phyloP scores from a whole-genome alignment of 2,113 vertebrate species.

The Burhinus bistriatus region DNA sequence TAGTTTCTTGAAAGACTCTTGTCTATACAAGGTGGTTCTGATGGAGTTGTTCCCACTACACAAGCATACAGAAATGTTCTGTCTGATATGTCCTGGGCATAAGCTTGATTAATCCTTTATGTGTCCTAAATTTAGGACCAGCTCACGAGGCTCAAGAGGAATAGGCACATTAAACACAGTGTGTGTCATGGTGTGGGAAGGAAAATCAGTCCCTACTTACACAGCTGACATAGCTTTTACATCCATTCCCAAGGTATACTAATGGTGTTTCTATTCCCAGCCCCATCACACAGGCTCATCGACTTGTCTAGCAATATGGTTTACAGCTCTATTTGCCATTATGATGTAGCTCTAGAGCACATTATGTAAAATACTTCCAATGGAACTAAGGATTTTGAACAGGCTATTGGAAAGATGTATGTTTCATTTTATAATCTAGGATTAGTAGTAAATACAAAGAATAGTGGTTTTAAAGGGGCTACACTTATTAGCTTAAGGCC shows the following conservation, averaged over 20 bases:
- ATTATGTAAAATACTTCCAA: not conserved
- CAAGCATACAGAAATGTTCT: not conserved
- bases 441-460: slow-evolving; percentile 1
- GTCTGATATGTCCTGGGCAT: not conserved
- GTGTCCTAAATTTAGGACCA: not conserved
- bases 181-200: not conserved
- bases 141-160: not conserved
- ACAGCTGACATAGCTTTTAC: not conserved
- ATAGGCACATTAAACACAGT: not conserved
- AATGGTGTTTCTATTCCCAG: not conserved
- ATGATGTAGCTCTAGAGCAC: not conserved
- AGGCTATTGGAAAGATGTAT: not conserved
- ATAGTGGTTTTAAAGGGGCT: not conserved
- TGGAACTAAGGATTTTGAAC: not conserved
- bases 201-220: not conserved
- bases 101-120: not conserved
- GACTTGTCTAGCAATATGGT: not conserved
- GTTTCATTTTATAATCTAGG: slow-evolving; percentile 12
- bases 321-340: not conserved
- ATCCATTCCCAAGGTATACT: not conserved
- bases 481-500: not conserved
- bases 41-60: not conserved
- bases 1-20: not conserved
- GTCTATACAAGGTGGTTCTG: not conserved
- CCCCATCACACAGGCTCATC: not conserved